Evolutionary conservation across 2,113 vertebrate species (phyloP).

Genomic region (Gyps fulvus): DNA sequence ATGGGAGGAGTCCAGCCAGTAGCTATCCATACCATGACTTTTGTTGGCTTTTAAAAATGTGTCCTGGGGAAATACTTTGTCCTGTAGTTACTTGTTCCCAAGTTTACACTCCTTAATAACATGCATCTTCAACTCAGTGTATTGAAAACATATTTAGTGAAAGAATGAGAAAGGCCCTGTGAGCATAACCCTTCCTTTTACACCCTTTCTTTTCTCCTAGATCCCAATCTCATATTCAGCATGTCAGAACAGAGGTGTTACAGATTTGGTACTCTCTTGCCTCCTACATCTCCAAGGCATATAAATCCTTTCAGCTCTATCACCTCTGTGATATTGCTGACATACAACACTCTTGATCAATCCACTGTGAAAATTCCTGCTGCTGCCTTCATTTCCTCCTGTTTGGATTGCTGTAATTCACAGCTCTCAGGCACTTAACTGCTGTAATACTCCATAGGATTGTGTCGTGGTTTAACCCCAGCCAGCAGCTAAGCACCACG

Average conservation of each 20-base stretch:
- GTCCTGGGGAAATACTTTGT: background rate
- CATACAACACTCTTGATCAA: slow-evolving; percentile 9
- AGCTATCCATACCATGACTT: background rate
- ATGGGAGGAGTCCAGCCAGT: background rate
- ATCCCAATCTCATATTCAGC: background rate
- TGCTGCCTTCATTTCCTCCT: slow-evolving; percentile 33
- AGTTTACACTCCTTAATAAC: background rate
- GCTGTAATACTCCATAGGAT: background rate
- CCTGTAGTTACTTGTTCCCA: background rate
- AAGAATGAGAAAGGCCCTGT: background rate
- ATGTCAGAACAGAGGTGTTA: background rate
- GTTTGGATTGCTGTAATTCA: slow-evolving; percentile 19
- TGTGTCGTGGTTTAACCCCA: background rate
- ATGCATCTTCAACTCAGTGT: background rate
- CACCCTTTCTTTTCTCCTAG: background rate
- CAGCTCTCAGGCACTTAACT: background rate
- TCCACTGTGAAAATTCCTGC: slow-evolving; percentile 19
- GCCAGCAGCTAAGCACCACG: too few relatives aligned
- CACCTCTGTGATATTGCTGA: background rate
- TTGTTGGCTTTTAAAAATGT: background rate
- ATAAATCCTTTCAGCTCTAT: slow-evolving; percentile 8
- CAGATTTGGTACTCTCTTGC: background rate
- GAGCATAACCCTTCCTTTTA: background rate
- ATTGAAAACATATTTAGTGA: background rate
- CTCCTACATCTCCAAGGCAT: background rate